Evolutionary conservation across 1,140 invertebrate species (phyloP).

Genomic region (Copidosoma floridanum): DNA sequence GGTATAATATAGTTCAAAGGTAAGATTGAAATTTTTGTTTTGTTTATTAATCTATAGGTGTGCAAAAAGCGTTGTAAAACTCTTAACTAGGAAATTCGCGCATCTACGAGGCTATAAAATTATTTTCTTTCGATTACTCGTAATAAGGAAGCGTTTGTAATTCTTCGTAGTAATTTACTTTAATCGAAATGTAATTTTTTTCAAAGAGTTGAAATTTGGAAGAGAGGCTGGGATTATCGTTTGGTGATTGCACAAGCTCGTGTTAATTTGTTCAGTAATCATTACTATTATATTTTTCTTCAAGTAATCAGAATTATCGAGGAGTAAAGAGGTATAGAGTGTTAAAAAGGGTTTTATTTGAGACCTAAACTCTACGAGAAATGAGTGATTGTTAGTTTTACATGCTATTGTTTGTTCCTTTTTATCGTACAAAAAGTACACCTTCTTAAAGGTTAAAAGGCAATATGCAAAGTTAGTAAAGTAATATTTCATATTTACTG

Average conservation of each 20-base stretch:
- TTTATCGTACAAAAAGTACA: constrained; percentile 15
- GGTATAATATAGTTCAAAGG: neutral
- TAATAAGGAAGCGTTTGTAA: constrained; percentile 12
- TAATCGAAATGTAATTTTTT: constrained; percentile 1
- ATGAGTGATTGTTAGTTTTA: too few species aligned
- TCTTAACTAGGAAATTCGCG: neutral
- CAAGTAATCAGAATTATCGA: too few species aligned
- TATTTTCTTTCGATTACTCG: constrained; percentile 15
- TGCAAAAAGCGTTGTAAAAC: constrained; percentile 21
- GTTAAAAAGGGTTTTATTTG: too few species aligned
- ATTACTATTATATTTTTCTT: too few species aligned
- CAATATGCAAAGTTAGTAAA: constrained; percentile 17
- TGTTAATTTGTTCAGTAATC: too few species aligned
- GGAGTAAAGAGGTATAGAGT: too few species aligned
- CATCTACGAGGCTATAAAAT: neutral
- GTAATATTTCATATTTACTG: constrained; percentile 4
- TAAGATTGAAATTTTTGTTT: constrained; percentile 1
- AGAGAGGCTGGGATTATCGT: neutral
- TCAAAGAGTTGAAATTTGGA: neutral
- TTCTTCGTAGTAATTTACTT: neutral
- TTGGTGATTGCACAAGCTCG: constrained; percentile 18
- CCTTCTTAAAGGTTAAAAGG: constrained; percentile 16
- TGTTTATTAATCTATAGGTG: neutral
- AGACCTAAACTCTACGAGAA: constrained; percentile 8
- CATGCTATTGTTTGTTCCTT: neutral